These are phyloP conservation scores for Hephaestus fuliginosus DNA, from an alignment of 2,797 vertebrate genomes.

Conservation along the genomic window DNA sequence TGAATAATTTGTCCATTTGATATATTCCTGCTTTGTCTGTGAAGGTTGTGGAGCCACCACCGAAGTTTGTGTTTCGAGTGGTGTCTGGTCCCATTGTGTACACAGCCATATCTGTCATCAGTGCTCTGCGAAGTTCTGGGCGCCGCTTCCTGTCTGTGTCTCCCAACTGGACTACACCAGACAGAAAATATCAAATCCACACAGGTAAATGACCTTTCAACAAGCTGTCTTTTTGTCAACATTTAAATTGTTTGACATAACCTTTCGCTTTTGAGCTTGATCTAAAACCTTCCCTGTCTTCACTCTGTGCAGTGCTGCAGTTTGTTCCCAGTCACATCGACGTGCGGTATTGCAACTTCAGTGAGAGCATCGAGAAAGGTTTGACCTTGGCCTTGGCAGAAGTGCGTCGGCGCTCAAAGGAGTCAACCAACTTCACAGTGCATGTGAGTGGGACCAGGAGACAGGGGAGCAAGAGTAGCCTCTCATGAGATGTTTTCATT, in stretches of 20 bases:
- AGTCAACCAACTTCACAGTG: slow-evolving; percentile 91
- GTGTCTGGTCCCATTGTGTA: slow-evolving; percentile 94
- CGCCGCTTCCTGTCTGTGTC: slow-evolving; percentile 89
- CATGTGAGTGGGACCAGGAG: slow-evolving; percentile 85
- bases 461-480: neutral
- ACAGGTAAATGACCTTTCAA: slow-evolving; percentile 87
- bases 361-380: slow-evolving; percentile 91
- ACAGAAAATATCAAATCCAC: slow-evolving; percentile 92
- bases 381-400: slow-evolving; percentile 91
- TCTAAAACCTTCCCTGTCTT: neutral
- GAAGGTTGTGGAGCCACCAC: slow-evolving; percentile 91
- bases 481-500: slow-evolving; percentile 27
- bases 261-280: neutral
- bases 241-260: slow-evolving; percentile 1
- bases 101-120: slow-evolving; percentile 94
- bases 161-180: slow-evolving; percentile 86
- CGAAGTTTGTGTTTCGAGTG: slow-evolving; percentile 92
- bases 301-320: slow-evolving; percentile 90
- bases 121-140: slow-evolving; percentile 87
- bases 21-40: slow-evolving; percentile 45
- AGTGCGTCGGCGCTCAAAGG: slow-evolving; percentile 87
- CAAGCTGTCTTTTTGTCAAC: neutral
- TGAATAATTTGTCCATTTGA: neutral
- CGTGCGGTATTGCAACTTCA: slow-evolving; percentile 93
- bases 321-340: slow-evolving; percentile 94